Percentiles rank a stretch among this genome's conserved stretches.
These are phyloP conservation scores for Nemotelus nigrinus DNA, from an alignment of 2,888 invertebrate genomes.

Conservation along the genomic window DNA sequence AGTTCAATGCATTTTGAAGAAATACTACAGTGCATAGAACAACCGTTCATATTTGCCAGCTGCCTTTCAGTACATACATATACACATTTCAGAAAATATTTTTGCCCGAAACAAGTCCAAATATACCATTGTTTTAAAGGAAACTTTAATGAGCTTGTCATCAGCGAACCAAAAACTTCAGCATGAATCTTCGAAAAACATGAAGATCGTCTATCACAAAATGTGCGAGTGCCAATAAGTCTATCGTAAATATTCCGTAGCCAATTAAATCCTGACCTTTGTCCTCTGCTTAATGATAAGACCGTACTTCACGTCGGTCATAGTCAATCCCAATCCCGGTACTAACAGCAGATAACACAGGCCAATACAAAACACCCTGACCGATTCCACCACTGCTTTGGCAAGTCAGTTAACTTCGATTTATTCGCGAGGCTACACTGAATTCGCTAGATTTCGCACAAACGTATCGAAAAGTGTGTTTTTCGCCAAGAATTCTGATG, in stretches of 20 bases:
- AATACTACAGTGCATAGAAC: too few relatives aligned
- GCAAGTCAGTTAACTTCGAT: neutral
- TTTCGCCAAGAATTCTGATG: neutral
- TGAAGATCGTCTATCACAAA: neutral
- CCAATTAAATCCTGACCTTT: constrained; percentile 24
- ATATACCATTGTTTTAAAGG: too few relatives aligned
- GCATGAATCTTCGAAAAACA: too few relatives aligned
- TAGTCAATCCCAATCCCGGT: neutral
- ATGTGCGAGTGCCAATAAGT: constrained; percentile 19
- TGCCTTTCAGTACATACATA: too few relatives aligned
- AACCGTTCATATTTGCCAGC: too few relatives aligned
- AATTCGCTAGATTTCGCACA: neutral
- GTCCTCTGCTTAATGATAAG: constrained; percentile 5
- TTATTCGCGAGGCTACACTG: neutral
- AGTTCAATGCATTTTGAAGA: too few relatives aligned
- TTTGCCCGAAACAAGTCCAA: too few relatives aligned
- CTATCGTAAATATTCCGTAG: neutral
- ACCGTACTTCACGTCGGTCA: neutral
- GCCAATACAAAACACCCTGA: neutral
- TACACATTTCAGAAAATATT: too few relatives aligned
- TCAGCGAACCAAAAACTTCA: too few relatives aligned
- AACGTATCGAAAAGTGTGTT: neutral
- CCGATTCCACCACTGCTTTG: neutral
- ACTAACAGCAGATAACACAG: neutral
- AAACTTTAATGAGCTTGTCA: too few relatives aligned